Conservation (phyloP, 2,113 vertebrate genomes). For the Rostratula benghalensis region DNA sequence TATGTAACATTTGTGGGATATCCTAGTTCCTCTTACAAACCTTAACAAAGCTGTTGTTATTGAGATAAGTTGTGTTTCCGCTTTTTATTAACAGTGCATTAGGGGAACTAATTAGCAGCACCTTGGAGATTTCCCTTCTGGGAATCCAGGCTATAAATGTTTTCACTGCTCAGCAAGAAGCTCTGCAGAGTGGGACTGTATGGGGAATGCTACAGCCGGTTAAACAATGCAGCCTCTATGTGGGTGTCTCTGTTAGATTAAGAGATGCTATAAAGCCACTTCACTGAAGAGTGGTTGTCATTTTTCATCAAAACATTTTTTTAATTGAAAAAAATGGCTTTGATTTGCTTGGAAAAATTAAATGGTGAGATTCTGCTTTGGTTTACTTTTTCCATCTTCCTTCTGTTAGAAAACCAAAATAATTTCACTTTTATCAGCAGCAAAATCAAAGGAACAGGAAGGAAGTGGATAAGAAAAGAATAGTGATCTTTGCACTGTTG, state of each 20-base stretch:
- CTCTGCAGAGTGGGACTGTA: neutral
- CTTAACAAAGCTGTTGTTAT: neutral
- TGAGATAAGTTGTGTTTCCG: neutral
- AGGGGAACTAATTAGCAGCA: neutral
- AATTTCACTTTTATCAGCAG: slow-evolving; percentile 25
- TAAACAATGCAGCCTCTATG: slow-evolving; percentile 9
- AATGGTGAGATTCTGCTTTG: neutral
- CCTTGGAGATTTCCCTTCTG: slow-evolving; percentile 27
- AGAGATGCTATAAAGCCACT: slow-evolving; percentile 27
- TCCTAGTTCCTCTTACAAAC: neutral
- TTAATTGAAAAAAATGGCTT: slow-evolving; percentile 6
- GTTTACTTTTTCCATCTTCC: neutral
- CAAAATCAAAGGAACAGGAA: neutral
- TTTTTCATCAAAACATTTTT: slow-evolving; percentile 46
- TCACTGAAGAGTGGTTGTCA: slow-evolving; percentile 29
- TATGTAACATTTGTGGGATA: neutral
- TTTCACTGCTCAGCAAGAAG: neutral
- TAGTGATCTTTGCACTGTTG: neutral
- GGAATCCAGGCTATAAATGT: slow-evolving; percentile 29
- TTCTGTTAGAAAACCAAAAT: slow-evolving; percentile 31
- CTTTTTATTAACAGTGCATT: slow-evolving; percentile 29
- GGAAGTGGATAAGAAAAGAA: neutral
- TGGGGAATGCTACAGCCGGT: slow-evolving; percentile 1
- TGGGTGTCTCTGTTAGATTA: slow-evolving; percentile 11
- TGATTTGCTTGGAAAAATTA: slow-evolving; percentile 14